A percentile compares a stretch with the other conserved stretches of the same genome.
Conservation (phyloP, 2,113 vertebrate species). For the Hemiscyllium ocellatum region DNA sequence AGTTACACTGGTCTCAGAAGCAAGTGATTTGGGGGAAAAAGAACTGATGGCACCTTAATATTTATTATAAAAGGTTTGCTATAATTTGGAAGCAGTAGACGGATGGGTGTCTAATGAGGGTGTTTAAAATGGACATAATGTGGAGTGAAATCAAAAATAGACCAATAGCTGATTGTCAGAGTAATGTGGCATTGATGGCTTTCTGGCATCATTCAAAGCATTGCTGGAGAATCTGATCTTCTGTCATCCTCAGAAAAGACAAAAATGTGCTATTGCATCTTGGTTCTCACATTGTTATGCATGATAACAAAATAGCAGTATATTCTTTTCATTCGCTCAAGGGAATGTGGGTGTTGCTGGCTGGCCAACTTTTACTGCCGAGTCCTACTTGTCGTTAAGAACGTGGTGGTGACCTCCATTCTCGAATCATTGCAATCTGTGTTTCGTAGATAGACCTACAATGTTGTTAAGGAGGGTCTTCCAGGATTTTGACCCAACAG, state of each 20-base stretch:
- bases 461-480: too few relatives aligned
- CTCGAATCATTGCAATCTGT: too few relatives aligned
- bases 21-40: background rate
- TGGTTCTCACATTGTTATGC: too few relatives aligned
- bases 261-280: background rate
- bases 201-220: background rate
- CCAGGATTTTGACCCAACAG: too few relatives aligned
- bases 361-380: too few relatives aligned
- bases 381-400: too few relatives aligned
- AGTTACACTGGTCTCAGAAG: background rate
- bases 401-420: too few relatives aligned
- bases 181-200: background rate
- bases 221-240: background rate
- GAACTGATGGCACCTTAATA: background rate
- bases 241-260: background rate
- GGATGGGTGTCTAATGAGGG: background rate
- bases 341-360: too few relatives aligned
- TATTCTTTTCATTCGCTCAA: too few relatives aligned
- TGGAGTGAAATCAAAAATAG: background rate
- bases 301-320: background rate
- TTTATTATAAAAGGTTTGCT: background rate
- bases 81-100: background rate
- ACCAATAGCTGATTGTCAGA: background rate
- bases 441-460: too few relatives aligned
- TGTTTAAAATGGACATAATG: background rate